Conservation (phyloP, 2,888 invertebrate species). For the Catocala nupta region DNA sequence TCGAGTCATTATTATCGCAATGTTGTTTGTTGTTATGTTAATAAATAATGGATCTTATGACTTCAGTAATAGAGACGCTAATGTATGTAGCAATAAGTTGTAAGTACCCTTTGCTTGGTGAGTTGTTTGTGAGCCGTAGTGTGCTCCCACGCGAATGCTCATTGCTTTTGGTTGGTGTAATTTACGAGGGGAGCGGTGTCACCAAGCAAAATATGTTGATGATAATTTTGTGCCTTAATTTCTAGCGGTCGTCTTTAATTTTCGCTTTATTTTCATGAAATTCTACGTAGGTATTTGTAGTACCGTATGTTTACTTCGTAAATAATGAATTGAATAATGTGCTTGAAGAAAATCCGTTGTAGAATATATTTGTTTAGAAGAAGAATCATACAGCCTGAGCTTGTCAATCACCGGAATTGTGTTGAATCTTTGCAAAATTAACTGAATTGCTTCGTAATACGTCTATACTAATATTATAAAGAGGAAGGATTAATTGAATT, state of each 20-base stretch:
- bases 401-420: too few relatives aligned
- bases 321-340: too few relatives aligned
- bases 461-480: too few relatives aligned
- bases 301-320: too few relatives aligned
- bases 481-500: too few relatives aligned
- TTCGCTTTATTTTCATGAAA: neutral
- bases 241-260: slow-evolving; percentile 1
- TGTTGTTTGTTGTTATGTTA: slow-evolving; percentile 14
- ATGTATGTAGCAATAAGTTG: slow-evolving; percentile 48
- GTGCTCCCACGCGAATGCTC: slow-evolving; percentile 75
- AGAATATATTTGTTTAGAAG: too few relatives aligned
- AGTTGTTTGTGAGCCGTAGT: slow-evolving; percentile 74
- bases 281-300: too few relatives aligned
- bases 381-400: too few relatives aligned
- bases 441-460: too few relatives aligned
- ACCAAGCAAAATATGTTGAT: slow-evolving; percentile 9
- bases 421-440: neutral
- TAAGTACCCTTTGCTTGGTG: slow-evolving; percentile 68
- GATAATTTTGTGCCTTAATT: slow-evolving; percentile 3
- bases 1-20: slow-evolving; percentile 65
- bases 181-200: slow-evolving; percentile 37
- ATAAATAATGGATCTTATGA: slow-evolving; percentile 45
- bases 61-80: slow-evolving; percentile 44
- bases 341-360: too few relatives aligned
- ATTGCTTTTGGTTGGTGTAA: slow-evolving; percentile 72